Conservation (phyloP, 2,797 vertebrate genomes). For the Sorex maritimensis region DNA sequence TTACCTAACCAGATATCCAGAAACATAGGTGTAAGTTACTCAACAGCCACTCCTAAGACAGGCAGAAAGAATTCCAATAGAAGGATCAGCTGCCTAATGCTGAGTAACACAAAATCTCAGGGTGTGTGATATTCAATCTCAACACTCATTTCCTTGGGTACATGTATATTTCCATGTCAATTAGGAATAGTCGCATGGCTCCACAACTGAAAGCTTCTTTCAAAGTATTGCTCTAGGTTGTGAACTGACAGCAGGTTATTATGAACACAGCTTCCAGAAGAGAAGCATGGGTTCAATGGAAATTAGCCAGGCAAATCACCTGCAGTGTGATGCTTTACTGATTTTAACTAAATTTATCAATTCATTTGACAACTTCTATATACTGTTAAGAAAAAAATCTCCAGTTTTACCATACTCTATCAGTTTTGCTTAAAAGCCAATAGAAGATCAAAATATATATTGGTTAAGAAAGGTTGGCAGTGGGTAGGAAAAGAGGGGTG, state of each 20-base stretch:
- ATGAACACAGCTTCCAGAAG: background rate
- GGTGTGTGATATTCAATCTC: background rate
- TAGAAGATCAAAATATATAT: constrained; percentile 84
- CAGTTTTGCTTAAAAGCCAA: constrained; percentile 84
- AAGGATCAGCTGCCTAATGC: background rate
- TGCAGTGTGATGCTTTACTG: constrained; percentile 11
- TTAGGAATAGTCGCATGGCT: background rate
- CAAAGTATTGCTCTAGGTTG: constrained; percentile 49
- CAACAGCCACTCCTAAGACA: background rate
- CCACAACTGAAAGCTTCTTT: background rate
- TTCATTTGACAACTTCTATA: constrained; percentile 66
- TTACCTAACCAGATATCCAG: background rate
- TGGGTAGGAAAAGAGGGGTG: constrained; percentile 67
- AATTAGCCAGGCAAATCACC: constrained; percentile 38
- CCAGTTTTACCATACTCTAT: constrained; percentile 80
- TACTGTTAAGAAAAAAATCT: constrained; percentile 57
- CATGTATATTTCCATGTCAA: background rate
- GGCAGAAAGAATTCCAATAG: background rate
- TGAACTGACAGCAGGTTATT: constrained; percentile 7
- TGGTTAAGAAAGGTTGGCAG: constrained; percentile 83
- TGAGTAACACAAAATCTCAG: background rate
- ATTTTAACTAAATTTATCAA: constrained; percentile 70
- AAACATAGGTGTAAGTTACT: background rate
- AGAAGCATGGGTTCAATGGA: background rate
- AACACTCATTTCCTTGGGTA: background rate